Percentiles rank a stretch among this genome's conserved stretches.
phyloP scores from a whole-genome alignment of 2,113 vertebrate genomes.

The Apodemus speciosus region DNA sequence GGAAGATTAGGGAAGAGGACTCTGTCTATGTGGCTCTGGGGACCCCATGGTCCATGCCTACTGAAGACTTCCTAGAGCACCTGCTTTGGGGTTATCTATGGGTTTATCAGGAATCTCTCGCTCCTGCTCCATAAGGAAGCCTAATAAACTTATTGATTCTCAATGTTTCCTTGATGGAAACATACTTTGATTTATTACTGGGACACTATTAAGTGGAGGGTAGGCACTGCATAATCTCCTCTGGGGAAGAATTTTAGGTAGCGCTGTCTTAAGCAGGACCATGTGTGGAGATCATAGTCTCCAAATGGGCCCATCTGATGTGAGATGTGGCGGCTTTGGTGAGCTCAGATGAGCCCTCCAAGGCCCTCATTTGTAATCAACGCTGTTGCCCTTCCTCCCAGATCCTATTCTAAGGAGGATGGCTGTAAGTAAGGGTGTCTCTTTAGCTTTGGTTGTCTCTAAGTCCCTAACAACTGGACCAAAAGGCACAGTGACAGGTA shows the following conservation, averaged over 20 bases:
- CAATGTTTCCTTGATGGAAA: not conserved
- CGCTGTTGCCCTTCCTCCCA: not conserved
- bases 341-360: not conserved
- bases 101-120: not conserved
- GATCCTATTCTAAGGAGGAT: slow-evolving; percentile 15
- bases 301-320: not conserved
- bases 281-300: not conserved
- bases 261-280: not conserved
- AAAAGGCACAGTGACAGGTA: slow-evolving; percentile 45
- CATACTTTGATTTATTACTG: not conserved
- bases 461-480: slow-evolving; percentile 9
- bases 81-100: not conserved
- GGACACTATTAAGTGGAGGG: too few species aligned
- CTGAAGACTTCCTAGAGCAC: not conserved
- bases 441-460: slow-evolving; percentile 24
- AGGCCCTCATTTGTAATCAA: not conserved
- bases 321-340: not conserved
- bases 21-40: not conserved
- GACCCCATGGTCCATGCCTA: too few species aligned
- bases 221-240: not conserved
- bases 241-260: too few species aligned
- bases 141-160: not conserved
- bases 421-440: not conserved
- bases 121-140: not conserved
- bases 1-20: not conserved